phyloP scores from a whole-genome alignment of 2,113 vertebrate species.

The Oncorhynchus tshawytscha region DNA sequence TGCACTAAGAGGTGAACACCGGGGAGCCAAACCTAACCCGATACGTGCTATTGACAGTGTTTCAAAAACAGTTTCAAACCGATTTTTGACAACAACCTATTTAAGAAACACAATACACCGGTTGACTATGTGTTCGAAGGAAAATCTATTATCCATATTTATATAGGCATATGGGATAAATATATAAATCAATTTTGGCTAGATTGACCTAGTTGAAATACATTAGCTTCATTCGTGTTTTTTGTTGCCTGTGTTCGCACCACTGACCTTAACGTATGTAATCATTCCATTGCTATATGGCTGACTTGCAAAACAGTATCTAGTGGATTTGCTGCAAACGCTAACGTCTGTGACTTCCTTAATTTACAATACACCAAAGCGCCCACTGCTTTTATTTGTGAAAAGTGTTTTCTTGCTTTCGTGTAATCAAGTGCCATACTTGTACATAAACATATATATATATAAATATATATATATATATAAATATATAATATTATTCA shows the following conservation, averaged over 20 bases:
- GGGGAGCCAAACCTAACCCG: conserved; percentile 66
- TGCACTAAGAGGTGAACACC: conserved; percentile 75
- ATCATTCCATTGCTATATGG: conserved; percentile 76
- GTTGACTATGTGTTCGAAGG: conserved; percentile 20
- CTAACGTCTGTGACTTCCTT: conserved; percentile 78
- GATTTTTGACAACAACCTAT: conserved; percentile 61
- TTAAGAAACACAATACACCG: conserved; percentile 56
- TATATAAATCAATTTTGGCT: conserved; percentile 53
- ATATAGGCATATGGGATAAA: conserved; percentile 30
- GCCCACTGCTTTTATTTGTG: conserved; percentile 78
- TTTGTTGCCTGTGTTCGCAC: conserved; percentile 87
- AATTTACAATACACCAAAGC: conserved; percentile 78
- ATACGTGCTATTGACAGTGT: conserved; percentile 66
- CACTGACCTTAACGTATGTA: conserved; percentile 90
- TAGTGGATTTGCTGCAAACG: conserved; percentile 69
- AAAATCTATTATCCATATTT: conserved; percentile 6
- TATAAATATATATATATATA: conserved; percentile 54
- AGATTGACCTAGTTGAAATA: conserved; percentile 62
- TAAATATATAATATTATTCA: conserved; percentile 68
- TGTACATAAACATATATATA: conserved; percentile 74
- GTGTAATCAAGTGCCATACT: conserved; percentile 85
- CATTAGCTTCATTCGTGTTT: conserved; percentile 72
- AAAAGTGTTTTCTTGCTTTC: conserved; percentile 70
- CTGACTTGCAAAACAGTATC: conserved; percentile 69
- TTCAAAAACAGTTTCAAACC: conserved; percentile 56